Evolutionary conservation across 2,797 vertebrate species (phyloP).

Genomic region (Bufotes viridis): DNA sequence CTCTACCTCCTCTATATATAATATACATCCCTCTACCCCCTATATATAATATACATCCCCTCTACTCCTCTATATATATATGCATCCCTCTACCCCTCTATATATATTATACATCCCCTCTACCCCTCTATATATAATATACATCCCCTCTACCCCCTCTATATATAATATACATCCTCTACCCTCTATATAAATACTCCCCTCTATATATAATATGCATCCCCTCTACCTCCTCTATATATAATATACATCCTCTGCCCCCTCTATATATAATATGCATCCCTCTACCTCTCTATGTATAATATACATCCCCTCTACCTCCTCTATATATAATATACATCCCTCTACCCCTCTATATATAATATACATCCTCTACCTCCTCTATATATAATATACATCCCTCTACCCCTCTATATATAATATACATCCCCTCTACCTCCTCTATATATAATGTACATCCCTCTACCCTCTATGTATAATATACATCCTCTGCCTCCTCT

Average conservation of each 20-base stretch:
- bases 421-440: neutral
- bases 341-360: no score
- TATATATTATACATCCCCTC: neutral
- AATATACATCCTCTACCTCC: neutral
- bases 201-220: no score
- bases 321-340: no score
- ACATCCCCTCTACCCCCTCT: neutral
- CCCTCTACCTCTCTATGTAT: neutral
- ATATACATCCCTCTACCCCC: neutral
- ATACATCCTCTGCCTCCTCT: neutral
- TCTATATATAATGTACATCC: neutral
- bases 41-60: no score
- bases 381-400: neutral
- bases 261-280: no score
- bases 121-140: neutral
- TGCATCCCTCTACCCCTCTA: neutral
- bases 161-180: neutral
- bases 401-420: neutral
- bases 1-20: neutral
- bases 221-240: neutral
- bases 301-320: neutral
- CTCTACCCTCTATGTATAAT: no score
- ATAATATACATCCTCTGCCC: neutral
- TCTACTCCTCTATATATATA: neutral
- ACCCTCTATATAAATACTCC: no score